Conservation (phyloP, 2,113 vertebrate genomes). For the Passer montanus region DNA sequence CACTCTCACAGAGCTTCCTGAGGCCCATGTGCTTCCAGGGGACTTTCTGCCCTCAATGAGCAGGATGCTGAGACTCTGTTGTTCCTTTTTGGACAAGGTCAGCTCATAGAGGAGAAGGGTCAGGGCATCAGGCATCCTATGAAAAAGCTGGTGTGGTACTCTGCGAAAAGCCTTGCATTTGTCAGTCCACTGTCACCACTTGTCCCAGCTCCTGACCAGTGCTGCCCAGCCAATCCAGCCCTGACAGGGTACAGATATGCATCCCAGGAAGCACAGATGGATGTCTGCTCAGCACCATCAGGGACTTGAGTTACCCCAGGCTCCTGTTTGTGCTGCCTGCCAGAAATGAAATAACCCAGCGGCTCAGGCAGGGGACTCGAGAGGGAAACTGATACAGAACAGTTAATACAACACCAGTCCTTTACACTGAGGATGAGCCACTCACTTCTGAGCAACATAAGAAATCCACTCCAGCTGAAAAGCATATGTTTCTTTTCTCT, state of each 20-base stretch:
- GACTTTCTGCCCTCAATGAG: not conserved
- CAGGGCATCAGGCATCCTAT: not conserved
- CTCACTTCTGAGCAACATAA: conserved; percentile 25
- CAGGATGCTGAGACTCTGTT: not conserved
- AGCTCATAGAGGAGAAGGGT: not conserved
- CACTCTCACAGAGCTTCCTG: not conserved
- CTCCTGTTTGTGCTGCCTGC: not conserved
- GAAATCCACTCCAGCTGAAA: conserved; percentile 38
- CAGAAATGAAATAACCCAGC: not conserved
- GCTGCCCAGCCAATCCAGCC: not conserved
- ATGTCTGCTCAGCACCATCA: not conserved
- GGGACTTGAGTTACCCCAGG: not conserved
- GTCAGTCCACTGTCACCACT: not conserved
- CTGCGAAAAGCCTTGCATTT: not conserved
- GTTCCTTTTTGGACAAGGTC: not conserved
- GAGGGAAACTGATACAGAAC: conserved; percentile 43
- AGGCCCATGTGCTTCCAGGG: rapidly evolving
- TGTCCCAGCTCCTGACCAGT: not conserved
- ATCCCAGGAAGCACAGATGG: not conserved
- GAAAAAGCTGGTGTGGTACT: not conserved
- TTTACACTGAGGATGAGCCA: conserved; percentile 39
- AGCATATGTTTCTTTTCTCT: conserved; percentile 51
- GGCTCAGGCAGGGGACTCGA: not conserved
- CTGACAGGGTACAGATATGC: not conserved
- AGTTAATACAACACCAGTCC: not conserved